Evolutionary conservation across 2,797 vertebrate genomes (phyloP).

Genomic region (Eremophila alpestris): DNA sequence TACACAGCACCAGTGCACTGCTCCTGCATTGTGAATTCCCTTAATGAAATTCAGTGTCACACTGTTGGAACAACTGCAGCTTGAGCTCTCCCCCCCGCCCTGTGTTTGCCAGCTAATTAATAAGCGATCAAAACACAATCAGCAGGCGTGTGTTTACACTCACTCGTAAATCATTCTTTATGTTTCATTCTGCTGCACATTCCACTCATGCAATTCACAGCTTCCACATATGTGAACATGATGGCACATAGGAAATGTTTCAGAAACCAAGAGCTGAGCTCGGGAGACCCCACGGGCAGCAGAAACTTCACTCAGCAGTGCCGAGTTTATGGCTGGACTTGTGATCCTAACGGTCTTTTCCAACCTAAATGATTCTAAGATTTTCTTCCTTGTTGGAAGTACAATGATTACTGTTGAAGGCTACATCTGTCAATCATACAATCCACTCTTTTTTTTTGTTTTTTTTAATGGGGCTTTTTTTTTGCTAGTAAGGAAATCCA

Average conservation of each 20-base stretch:
- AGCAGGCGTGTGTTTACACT: slow-evolving; percentile 16
- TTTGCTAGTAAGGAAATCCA: neutral
- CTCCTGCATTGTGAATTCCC: neutral
- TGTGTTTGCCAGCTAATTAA: slow-evolving; percentile 5
- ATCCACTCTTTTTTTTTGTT: neutral
- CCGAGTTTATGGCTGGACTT: neutral
- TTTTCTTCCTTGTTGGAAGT: neutral
- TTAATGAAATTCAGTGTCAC: neutral
- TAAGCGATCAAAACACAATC: slow-evolving; percentile 40
- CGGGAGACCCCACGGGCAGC: neutral
- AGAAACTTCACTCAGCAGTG: neutral
- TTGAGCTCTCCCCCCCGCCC: neutral
- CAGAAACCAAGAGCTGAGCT: slow-evolving; percentile 24
- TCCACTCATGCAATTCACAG: slow-evolving; percentile 1
- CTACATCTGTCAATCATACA: neutral
- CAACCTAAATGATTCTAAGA: neutral
- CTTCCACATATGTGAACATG: neutral
- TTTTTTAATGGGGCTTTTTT: neutral
- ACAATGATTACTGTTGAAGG: neutral
- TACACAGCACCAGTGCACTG: neutral
- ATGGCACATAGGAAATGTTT: neutral
- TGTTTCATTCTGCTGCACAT: slow-evolving; percentile 3
- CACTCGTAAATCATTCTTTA: neutral
- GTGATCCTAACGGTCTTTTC: neutral
- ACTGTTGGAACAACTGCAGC: slow-evolving; percentile 38